A percentile compares a stretch with the other conserved stretches of the same genome.
These are phyloP conservation scores for Phodopus roborovskii DNA, from an alignment of 2,113 vertebrate species.

Conservation along the genomic window DNA sequence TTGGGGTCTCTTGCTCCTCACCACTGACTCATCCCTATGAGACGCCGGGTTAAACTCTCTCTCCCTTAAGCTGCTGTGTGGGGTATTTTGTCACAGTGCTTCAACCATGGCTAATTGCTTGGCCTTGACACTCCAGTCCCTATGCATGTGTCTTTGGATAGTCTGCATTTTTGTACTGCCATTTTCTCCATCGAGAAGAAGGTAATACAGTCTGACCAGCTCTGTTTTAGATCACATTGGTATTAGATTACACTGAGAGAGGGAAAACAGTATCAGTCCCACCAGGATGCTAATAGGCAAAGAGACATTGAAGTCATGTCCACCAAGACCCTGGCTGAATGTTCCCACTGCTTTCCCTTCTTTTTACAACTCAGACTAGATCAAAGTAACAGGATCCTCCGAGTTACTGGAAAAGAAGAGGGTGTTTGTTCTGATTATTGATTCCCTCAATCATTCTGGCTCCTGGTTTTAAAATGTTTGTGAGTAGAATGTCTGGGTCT, in stretches of 20 bases:
- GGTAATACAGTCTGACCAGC: neutral
- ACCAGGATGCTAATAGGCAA: neutral
- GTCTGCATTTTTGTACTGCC: neutral
- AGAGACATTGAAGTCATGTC: neutral
- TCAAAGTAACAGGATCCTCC: neutral
- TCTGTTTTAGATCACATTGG: neutral
- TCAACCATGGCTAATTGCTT: neutral
- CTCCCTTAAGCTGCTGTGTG: neutral
- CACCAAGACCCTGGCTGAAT: neutral
- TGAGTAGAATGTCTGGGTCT: constrained; percentile 35
- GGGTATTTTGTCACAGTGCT: neutral
- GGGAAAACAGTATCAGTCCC: neutral
- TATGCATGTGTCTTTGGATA: neutral
- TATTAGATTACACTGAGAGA: neutral
- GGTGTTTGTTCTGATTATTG: constrained; percentile 45
- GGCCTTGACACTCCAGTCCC: neutral
- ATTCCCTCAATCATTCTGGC: constrained; percentile 29
- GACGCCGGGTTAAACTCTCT: no score
- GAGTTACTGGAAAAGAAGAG: neutral
- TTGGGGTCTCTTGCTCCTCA: neutral
- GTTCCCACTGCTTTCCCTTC: neutral
- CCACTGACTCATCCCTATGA: neutral
- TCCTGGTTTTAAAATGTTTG: constrained; percentile 19
- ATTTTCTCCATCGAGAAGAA: neutral
- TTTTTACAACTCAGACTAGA: neutral